Evolutionary conservation across 2,797 vertebrate species (phyloP).

Genomic region (Falco peregrinus): DNA sequence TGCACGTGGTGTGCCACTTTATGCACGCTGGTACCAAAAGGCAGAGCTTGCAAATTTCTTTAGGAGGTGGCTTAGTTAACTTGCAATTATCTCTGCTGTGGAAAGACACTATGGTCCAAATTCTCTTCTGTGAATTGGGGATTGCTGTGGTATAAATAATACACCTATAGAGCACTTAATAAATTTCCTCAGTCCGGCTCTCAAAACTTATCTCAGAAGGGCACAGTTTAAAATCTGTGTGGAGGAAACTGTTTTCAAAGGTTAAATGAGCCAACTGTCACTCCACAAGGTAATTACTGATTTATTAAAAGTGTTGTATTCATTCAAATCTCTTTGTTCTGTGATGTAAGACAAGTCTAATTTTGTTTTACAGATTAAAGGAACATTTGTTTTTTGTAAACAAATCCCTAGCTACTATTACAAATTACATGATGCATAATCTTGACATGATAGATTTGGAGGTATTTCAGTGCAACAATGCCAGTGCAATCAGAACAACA

Average conservation of each 20-base stretch:
- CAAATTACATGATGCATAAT: slow-evolving; percentile 59
- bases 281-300: slow-evolving; percentile 14
- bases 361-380: slow-evolving; percentile 50
- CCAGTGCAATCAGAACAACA: slow-evolving; percentile 6
- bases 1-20: neutral
- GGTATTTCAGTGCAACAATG: slow-evolving; percentile 60
- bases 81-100: neutral
- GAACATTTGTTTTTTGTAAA: slow-evolving; percentile 50
- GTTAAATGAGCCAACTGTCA: slow-evolving; percentile 32
- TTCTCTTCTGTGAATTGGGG: neutral
- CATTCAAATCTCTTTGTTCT: slow-evolving; percentile 17
- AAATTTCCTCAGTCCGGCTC: neutral
- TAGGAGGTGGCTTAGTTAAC: neutral
- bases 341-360: slow-evolving; percentile 42
- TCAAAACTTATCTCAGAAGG: neutral
- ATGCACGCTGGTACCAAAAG: neutral
- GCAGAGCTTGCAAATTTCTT: neutral
- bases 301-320: slow-evolving; percentile 33
- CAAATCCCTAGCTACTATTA: slow-evolving; percentile 19
- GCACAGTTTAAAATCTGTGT: neutral
- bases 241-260: slow-evolving; percentile 29
- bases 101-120: neutral
- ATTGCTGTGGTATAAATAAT: neutral
- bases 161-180: neutral
- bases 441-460: slow-evolving; percentile 58